phyloP scores from a whole-genome alignment of 2,888 invertebrate species.

The Meta bourneti region DNA sequence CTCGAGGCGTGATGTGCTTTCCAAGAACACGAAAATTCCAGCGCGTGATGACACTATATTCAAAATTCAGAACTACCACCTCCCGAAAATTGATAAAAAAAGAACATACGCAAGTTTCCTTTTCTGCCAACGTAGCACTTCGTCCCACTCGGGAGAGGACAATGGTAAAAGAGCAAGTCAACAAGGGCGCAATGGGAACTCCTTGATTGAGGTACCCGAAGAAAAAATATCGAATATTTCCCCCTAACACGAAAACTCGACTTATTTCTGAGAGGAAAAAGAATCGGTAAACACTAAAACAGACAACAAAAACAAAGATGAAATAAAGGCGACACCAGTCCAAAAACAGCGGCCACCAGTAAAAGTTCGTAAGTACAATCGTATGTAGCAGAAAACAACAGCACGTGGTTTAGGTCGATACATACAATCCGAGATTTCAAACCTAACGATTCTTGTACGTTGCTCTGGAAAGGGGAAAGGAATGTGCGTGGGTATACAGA shows the following conservation, averaged over 20 bases:
- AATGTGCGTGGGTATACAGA: not conserved
- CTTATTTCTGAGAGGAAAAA: slow-evolving; percentile 45
- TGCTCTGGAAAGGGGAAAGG: not conserved
- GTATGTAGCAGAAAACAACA: slow-evolving; percentile 23
- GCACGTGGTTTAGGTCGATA: slow-evolving; percentile 50
- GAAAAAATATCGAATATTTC: slow-evolving; percentile 9
- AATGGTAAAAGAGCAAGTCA: not conserved
- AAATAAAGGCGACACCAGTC: not conserved
- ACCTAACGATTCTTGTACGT: slow-evolving; percentile 52
- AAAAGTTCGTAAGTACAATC: slow-evolving; percentile 31
- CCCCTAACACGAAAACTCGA: not conserved
- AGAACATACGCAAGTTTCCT: not conserved
- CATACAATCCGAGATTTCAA: slow-evolving; percentile 20
- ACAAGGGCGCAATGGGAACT: not conserved
- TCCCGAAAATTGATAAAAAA: not conserved
- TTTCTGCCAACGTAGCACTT: not conserved
- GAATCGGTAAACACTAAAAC: slow-evolving; percentile 49
- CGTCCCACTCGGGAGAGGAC: not conserved
- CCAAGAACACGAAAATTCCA: too few relatives aligned
- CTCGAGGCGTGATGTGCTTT: too few relatives aligned
- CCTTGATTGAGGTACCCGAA: not conserved
- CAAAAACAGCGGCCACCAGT: slow-evolving; percentile 8
- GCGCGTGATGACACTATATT: not conserved
- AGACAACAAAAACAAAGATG: slow-evolving; percentile 5
- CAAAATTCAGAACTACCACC: not conserved